Evolutionary conservation across 2,797 vertebrate species (phyloP), one percentile per base, ranked within the genome.

Genomic region (Danio choprae): DNA sequence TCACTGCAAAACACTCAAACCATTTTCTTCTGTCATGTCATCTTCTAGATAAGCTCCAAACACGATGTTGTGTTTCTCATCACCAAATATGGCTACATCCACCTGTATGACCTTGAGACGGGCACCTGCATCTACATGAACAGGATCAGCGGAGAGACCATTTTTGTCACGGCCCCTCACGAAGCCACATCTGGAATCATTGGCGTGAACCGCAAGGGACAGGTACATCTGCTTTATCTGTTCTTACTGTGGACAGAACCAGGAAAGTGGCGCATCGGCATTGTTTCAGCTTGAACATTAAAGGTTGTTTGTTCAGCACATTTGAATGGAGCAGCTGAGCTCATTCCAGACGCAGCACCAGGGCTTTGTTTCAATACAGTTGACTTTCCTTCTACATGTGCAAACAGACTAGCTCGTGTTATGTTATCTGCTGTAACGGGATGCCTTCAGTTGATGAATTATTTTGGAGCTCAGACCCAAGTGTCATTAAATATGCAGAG

Each of bases 111-210:
- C 89, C 93, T 99, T 85, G 98, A 99, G 89, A 99, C 97, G 13
- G 98, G 98, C 72, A 99, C 98, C 70, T 99, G 98, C 69, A 99
- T 99, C 91, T 99, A 99, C 92, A 99, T 99, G 98, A 99, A 99
- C 90, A 92, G 98, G 87, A 99, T 99, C 89, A 99, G 98, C 11
- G 98, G 98, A 63, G 98, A 99, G 90, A 99, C 98, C 68, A 99
- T 99, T 89, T 99, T 99, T 82, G 98, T 99, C 80, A 99, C 98
- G 0, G 98, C 98, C 0, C 95, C 97, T 46, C 98, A 99, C 20
- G 98, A 99, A 89, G 97, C 98, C 38, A 99, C 98, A 6, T 95
- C 98, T 85, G 98, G 98, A 83, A 99, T 99, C 87, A 99, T 99
- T 84, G 98, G 98, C 44, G 98, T 99, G 43, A 99, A 99, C 94